Evolutionary conservation across 2,888 invertebrate genomes (phyloP).

Genomic region (Drosophila quinaria): DNA sequence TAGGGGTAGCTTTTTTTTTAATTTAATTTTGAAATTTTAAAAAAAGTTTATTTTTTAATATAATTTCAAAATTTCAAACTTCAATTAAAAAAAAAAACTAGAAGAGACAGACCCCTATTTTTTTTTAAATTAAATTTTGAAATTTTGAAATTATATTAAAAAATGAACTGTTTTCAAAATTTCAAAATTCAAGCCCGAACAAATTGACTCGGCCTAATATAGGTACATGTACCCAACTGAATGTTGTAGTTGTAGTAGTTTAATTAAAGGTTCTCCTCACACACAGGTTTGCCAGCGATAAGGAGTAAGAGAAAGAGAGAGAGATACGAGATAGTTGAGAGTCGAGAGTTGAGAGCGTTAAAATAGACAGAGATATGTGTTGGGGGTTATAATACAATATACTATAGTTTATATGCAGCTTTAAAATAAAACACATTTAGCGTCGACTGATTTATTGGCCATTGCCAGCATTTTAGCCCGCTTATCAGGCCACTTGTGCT

Average conservation of each 20-base stretch:
- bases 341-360: slow-evolving; percentile 2
- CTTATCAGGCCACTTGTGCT: slow-evolving; percentile 53
- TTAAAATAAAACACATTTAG: slow-evolving; percentile 38
- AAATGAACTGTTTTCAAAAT: too few species aligned
- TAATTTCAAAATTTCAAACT: too few species aligned
- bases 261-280: slow-evolving; percentile 50
- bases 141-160: too few species aligned
- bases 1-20: too few species aligned
- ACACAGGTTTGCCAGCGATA: slow-evolving; percentile 37
- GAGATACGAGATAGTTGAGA: slow-evolving; percentile 9
- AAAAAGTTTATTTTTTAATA: too few species aligned
- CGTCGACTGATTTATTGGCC: slow-evolving; percentile 59
- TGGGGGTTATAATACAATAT: background rate
- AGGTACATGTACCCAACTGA: slow-evolving; percentile 48
- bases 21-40: too few species aligned
- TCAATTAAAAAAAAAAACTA: too few species aligned
- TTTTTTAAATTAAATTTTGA: too few species aligned
- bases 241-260: slow-evolving; percentile 57
- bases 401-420: slow-evolving; percentile 10
- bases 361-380: slow-evolving; percentile 20
- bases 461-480: slow-evolving; percentile 31
- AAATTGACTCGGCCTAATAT: too few species aligned
- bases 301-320: slow-evolving; percentile 29
- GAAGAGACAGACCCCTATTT: too few species aligned
- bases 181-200: too few species aligned